phyloP scores from a whole-genome alignment of 2,888 invertebrate species.

The Helleia helle region DNA sequence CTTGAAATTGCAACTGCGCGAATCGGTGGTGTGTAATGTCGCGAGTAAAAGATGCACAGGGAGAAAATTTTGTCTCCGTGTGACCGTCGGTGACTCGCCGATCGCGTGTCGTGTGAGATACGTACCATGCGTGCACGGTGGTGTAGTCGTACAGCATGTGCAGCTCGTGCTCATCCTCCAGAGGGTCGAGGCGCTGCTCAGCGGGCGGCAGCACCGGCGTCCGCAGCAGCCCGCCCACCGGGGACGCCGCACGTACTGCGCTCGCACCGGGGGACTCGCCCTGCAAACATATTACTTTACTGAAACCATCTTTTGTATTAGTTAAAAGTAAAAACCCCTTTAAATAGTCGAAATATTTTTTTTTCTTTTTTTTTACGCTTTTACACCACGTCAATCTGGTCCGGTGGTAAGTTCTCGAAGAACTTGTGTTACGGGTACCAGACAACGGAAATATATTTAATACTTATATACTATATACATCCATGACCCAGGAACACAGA shows the following conservation, averaged over 20 bases:
- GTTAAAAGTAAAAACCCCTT: too few species aligned
- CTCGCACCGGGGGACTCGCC: conserved; percentile 26
- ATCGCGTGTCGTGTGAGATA: conserved; percentile 19
- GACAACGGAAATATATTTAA: too few species aligned
- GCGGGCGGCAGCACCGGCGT: conserved; percentile 85
- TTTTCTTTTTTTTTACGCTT: too few species aligned
- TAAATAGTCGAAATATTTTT: too few species aligned
- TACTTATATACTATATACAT: too few species aligned
- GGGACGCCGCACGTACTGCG: conserved; percentile 22
- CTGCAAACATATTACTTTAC: conserved; percentile 14
- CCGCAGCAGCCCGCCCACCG: conserved; percentile 65
- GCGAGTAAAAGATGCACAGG: conserved; percentile 45
- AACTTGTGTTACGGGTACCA: too few species aligned
- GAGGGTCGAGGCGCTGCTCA: conserved; percentile 84
- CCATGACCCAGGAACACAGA: too few species aligned
- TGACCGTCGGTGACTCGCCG: conserved; percentile 34
- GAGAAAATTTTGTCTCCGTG: conserved; percentile 24
- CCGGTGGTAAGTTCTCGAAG: too few species aligned
- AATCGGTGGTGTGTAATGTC: conserved; percentile 31
- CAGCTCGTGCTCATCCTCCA: conserved; percentile 86
- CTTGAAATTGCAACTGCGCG: conserved; percentile 39
- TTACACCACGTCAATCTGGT: too few species aligned
- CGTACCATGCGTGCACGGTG: conserved; percentile 87
- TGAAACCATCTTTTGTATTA: neutral
- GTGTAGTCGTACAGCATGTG: conserved; percentile 93